Evolutionary conservation across 2,113 vertebrate genomes (phyloP).

Genomic region (Triplophysa tibetana): DNA sequence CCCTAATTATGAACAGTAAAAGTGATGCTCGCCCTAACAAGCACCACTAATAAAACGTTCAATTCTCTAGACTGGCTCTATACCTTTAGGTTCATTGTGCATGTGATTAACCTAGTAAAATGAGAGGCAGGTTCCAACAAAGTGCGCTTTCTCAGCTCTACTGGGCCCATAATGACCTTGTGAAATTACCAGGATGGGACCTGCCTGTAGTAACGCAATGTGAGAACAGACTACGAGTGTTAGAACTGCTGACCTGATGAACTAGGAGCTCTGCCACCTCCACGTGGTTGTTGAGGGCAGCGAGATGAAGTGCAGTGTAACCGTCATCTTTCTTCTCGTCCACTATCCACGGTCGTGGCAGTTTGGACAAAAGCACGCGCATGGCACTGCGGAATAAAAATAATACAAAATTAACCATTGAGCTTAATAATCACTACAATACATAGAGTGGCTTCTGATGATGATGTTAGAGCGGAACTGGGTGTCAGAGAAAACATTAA

Average conservation of each 20-base stretch:
- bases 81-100: neutral
- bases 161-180: conserved; percentile 6
- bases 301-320: conserved; percentile 95
- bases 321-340: conserved; percentile 99
- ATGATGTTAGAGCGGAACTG: neutral
- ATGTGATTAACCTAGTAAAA: neutral
- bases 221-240: neutral
- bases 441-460: neutral
- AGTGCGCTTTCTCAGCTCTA: neutral
- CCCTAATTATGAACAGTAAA: too few relatives aligned
- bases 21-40: too few relatives aligned
- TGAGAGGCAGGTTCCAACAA: neutral
- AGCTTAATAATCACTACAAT: too few relatives aligned
- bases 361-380: conserved; percentile 94
- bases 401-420: neutral
- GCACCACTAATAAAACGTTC: neutral
- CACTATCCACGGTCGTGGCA: conserved; percentile 97
- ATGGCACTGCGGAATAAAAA: conserved; percentile 81
- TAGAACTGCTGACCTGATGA: conserved; percentile 84
- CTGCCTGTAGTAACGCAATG: neutral
- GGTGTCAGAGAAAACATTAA: neutral
- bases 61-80: neutral
- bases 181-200: neutral
- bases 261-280: conserved; percentile 97
- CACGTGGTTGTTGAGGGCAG: conserved; percentile 98